These are phyloP conservation scores for Oscheius sp. DNA, from an alignment of 2,888 invertebrate species.

Conservation along the genomic window DNA sequence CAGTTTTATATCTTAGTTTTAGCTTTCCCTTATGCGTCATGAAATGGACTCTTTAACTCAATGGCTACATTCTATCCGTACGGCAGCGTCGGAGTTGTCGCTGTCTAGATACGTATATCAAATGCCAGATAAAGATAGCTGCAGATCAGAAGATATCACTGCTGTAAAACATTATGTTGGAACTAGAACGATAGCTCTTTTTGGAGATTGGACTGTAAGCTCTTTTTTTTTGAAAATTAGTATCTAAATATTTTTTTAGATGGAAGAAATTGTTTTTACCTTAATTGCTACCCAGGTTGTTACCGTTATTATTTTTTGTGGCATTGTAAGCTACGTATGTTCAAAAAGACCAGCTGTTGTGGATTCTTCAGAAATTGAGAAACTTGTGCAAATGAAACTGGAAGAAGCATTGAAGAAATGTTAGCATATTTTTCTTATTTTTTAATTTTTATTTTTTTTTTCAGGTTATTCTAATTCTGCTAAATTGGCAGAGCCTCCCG, in stretches of 20 bases:
- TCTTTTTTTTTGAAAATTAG: not conserved
- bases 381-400: conserved; percentile 17
- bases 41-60: conserved; percentile 35
- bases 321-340: not conserved
- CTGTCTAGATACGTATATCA: not conserved
- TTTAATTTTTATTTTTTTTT: not conserved
- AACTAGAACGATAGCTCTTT: not conserved
- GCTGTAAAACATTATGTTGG: conserved; percentile 16
- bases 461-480: not conserved
- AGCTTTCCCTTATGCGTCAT: conserved; percentile 24
- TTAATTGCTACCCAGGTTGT: conserved; percentile 6
- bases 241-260: conserved; percentile 1
- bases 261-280: conserved; percentile 12
- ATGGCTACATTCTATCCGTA: conserved; percentile 27
- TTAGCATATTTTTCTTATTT: not conserved
- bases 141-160: conserved; percentile 19
- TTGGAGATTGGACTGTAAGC: conserved; percentile 27
- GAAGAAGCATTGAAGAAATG: not conserved
- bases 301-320: conserved; percentile 10
- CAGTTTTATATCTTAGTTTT: not conserved
- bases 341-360: not conserved
- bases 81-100: conserved; percentile 17
- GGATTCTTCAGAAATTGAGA: conserved; percentile 3
- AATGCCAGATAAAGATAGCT: not conserved
- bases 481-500: not conserved